Evolutionary conservation across 2,888 invertebrate species (phyloP), one percentile per base, ranked within the genome.

Genomic region (Xanthorhoe spadicearia): DNA sequence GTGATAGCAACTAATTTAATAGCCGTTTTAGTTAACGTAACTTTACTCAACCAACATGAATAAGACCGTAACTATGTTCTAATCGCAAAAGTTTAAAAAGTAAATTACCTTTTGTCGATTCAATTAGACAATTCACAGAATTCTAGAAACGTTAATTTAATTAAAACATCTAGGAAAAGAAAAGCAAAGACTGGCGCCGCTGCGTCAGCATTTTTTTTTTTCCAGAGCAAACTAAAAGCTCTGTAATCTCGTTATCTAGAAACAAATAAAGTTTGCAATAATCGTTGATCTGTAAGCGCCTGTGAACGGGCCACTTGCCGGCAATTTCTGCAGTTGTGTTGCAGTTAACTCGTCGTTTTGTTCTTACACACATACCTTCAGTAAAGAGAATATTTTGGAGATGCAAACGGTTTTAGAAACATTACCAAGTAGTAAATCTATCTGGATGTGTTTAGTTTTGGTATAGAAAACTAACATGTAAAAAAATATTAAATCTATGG

Each of bases 241-340:
- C 23, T 28, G 9, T 58, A 53, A 57, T 63, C 62, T 62, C 23
- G 55, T 62, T 62, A 51, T 54, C 54, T 56, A 51, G 52, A 53
- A 62, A 58, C 56, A 63, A 51, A 56, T 55, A 57, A 57, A 63
- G 63, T 58, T 48, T 46, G 57, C 57, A 53, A 48, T 63, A 57
- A 63, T 58, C 57, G 52, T 55, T 52, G 62, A 63, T 63, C 62
- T 52, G 43, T 38, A 28, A 35, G 18, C 4, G 46, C 28, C 28
- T n/a, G 19, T 9, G 23, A 52, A 43, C 51, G 19, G 8, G 43
- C 51, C 5, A 52, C 17, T 51, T 23, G 19, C 6, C 8, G 43
- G 38, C 10, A 15, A 15, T 38, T 38, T 51, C 23, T 50, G 32
- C 50, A 6, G 17, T 19, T 19, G 13, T 18, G 3, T 54, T 19